These are phyloP conservation scores for Hippopotamyrus pictus DNA, from an alignment of 2,797 vertebrate genomes.

Conservation along the genomic window DNA sequence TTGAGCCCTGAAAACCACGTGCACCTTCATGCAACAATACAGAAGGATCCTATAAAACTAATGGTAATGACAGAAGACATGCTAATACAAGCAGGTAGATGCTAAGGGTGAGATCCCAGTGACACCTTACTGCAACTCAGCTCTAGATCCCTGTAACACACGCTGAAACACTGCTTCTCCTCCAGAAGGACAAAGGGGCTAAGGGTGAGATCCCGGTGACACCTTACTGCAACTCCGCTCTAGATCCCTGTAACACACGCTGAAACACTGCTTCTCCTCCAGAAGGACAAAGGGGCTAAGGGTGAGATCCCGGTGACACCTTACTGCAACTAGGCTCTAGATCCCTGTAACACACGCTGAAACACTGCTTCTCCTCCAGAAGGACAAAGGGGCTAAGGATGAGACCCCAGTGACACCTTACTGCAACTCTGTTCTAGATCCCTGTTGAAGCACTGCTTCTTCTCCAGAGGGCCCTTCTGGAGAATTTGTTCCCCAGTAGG, in stretches of 20 bases:
- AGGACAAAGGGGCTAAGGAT: neutral
- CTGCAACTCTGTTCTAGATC: neutral
- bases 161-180: neutral
- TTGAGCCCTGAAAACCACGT: neutral
- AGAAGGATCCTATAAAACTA: neutral
- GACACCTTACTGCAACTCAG: neutral
- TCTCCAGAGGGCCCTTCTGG: neutral
- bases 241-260: neutral
- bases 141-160: neutral
- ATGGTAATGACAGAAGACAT: neutral
- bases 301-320: neutral
- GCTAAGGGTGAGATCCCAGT: neutral
- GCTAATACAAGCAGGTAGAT: neutral
- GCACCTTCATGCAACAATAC: neutral
- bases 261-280: neutral
- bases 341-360: neutral
- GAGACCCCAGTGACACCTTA: neutral
- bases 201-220: neutral
- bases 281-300: neutral
- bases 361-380: neutral
- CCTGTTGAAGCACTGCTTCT: neutral
- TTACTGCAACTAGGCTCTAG: neutral
- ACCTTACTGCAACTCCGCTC: neutral
- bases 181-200: neutral
- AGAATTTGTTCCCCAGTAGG: neutral